Conservation (phyloP, 2,888 invertebrate species). For the Lycocerus yunnanus region DNA sequence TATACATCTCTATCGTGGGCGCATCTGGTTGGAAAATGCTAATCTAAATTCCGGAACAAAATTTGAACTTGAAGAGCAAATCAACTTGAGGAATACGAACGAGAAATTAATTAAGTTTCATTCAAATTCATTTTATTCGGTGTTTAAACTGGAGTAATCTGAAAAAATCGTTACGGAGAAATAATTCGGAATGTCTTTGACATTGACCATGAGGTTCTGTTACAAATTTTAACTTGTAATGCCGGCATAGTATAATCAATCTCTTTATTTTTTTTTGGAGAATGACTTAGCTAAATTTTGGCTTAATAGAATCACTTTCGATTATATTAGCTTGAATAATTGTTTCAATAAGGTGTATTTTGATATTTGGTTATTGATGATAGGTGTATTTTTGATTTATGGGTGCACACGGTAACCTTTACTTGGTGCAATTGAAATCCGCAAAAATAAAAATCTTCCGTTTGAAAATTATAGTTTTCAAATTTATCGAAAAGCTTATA, state of each 20-base stretch:
- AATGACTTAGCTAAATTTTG: conserved; percentile 51
- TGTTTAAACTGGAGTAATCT: neutral
- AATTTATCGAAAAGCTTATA: neutral
- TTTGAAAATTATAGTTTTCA: neutral
- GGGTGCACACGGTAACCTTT: neutral
- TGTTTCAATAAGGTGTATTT: conserved; percentile 51
- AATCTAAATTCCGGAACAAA: conserved; percentile 47
- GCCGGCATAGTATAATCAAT: conserved; percentile 50
- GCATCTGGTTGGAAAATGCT: conserved; percentile 52
- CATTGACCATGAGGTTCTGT: conserved; percentile 35
- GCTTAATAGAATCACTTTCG: conserved; percentile 56
- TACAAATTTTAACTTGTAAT: conserved; percentile 52
- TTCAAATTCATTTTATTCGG: conserved; percentile 17
- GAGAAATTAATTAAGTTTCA: conserved; percentile 36
- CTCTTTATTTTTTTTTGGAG: conserved; percentile 46
- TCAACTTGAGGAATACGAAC: conserved; percentile 33
- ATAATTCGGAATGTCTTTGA: conserved; percentile 31
- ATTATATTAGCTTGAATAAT: conserved; percentile 55
- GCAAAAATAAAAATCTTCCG: neutral
- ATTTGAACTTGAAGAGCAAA: conserved; percentile 33
- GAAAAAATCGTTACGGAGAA: conserved; percentile 10
- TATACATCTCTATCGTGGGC: conserved; percentile 51
- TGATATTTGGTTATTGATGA: conserved; percentile 35
- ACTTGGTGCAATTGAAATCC: no score
- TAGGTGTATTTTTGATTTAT: conserved; percentile 3